A percentile compares a stretch with the other conserved stretches of the same genome.
These are phyloP conservation scores for Electrophaes corylata DNA, from an alignment of 2,888 invertebrate species.

Conservation along the genomic window DNA sequence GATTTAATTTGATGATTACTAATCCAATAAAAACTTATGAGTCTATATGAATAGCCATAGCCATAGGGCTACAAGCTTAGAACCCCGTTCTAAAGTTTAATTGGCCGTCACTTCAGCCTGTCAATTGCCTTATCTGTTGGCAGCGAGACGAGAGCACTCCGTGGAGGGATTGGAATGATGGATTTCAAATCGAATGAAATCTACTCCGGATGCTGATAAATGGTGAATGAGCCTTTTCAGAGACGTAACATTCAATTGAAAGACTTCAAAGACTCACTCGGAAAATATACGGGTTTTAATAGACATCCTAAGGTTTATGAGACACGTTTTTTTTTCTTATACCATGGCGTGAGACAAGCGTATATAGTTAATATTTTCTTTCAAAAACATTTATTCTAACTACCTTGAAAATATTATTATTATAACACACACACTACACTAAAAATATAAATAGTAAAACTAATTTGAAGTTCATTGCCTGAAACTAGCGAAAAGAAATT, in stretches of 20 bases:
- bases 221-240: slow-evolving; percentile 2
- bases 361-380: too few species aligned
- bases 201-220: slow-evolving; percentile 1
- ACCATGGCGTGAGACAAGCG: too few species aligned
- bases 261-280: neutral
- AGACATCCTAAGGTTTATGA: neutral
- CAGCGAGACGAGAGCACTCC: slow-evolving; percentile 10
- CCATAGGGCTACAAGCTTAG: too few species aligned
- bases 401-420: too few species aligned
- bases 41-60: too few species aligned
- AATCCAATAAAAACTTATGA: neutral
- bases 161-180: slow-evolving; percentile 1
- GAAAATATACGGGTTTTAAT: neutral
- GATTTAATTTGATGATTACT: neutral
- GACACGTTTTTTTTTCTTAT: too few species aligned
- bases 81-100: slow-evolving; percentile 10
- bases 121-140: slow-evolving; percentile 1
- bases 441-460: too few species aligned
- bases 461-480: too few species aligned
- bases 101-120: slow-evolving; percentile 12
- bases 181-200: slow-evolving; percentile 16
- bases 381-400: too few species aligned
- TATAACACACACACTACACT: too few species aligned
- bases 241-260: neutral
- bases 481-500: too few species aligned